Conservation (phyloP, 1,140 invertebrate genomes). For the Pogonus chalceus region DNA sequence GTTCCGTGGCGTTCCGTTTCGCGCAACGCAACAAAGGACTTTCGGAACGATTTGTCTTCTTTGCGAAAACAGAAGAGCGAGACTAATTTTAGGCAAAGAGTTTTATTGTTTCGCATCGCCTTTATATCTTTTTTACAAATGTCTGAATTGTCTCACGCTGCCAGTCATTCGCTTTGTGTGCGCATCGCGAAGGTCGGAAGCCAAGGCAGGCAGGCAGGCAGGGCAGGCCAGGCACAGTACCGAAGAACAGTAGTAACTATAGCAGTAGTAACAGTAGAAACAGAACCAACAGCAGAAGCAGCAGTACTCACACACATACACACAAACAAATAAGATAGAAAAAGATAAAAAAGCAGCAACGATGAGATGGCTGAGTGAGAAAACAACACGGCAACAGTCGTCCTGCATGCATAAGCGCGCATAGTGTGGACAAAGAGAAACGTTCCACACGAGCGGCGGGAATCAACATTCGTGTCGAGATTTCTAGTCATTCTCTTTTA, state of each 20-base stretch:
- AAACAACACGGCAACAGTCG: background rate
- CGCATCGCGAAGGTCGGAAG: background rate
- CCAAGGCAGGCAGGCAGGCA: background rate
- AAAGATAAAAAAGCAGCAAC: background rate
- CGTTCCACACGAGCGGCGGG: background rate
- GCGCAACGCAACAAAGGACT: conserved; percentile 23
- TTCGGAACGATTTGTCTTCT: conserved; percentile 26
- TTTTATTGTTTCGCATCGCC: conserved; percentile 26
- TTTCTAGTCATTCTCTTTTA: conserved; percentile 13
- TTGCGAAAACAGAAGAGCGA: conserved; percentile 16
- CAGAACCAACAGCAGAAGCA: background rate
- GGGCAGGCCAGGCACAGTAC: background rate
- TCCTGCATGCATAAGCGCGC: background rate
- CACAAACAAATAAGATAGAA: background rate
- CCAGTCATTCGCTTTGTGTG: conserved; percentile 4
- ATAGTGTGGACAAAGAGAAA: background rate
- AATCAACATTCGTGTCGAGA: conserved; percentile 9
- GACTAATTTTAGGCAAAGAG: conserved; percentile 27
- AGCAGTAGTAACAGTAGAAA: background rate
- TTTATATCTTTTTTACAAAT: conserved; percentile 25
- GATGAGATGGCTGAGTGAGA: background rate
- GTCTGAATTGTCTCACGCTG: conserved; percentile 23
- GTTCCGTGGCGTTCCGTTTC: no score
- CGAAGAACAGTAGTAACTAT: background rate
- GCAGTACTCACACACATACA: no score